Conservation (phyloP, 2,113 vertebrate genomes). For the Corythoichthys haematopterus region DNA sequence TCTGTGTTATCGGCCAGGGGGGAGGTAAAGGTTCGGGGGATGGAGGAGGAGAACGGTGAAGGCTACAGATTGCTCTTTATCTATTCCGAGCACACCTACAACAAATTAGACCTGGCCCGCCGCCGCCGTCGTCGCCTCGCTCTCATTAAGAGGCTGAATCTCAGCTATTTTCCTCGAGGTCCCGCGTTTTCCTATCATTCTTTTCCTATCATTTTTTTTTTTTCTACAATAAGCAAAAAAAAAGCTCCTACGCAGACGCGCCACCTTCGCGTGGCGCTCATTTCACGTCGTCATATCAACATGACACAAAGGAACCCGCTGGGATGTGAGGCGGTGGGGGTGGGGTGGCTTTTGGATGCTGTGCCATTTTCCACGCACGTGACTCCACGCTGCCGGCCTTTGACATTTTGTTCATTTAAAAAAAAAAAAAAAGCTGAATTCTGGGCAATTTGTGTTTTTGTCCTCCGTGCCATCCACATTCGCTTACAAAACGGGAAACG, state of each 20-base stretch:
- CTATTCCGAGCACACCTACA: slow-evolving; percentile 78
- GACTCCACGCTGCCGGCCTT: slow-evolving; percentile 42
- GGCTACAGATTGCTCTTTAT: slow-evolving; percentile 76
- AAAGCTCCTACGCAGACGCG: slow-evolving; percentile 54
- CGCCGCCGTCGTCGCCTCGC: slow-evolving; percentile 53
- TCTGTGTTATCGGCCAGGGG: slow-evolving; percentile 67
- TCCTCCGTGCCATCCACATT: slow-evolving; percentile 9
- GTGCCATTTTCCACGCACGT: slow-evolving; percentile 29
- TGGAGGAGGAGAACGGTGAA: slow-evolving; percentile 70
- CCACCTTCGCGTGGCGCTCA: slow-evolving; percentile 61
- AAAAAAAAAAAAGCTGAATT: slow-evolving; percentile 36
- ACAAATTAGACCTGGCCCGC: slow-evolving; percentile 75
- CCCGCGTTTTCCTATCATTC: slow-evolving; percentile 59
- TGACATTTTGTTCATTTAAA: slow-evolving; percentile 51
- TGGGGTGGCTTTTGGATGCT: slow-evolving; percentile 1
- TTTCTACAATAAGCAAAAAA: slow-evolving; percentile 55
- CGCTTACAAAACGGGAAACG: not conserved
- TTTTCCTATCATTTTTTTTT: slow-evolving; percentile 51
- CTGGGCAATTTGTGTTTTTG: slow-evolving; percentile 33
- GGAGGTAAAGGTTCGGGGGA: slow-evolving; percentile 69
- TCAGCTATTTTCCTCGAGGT: slow-evolving; percentile 67
- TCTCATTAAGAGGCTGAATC: slow-evolving; percentile 71
- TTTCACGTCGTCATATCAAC: slow-evolving; percentile 59
- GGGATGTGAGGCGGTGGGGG: slow-evolving; percentile 9
- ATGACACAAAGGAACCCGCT: slow-evolving; percentile 44